These are phyloP conservation scores for Gallinago undulata DNA, from an alignment of 2,113 vertebrate species.

Conservation along the genomic window DNA sequence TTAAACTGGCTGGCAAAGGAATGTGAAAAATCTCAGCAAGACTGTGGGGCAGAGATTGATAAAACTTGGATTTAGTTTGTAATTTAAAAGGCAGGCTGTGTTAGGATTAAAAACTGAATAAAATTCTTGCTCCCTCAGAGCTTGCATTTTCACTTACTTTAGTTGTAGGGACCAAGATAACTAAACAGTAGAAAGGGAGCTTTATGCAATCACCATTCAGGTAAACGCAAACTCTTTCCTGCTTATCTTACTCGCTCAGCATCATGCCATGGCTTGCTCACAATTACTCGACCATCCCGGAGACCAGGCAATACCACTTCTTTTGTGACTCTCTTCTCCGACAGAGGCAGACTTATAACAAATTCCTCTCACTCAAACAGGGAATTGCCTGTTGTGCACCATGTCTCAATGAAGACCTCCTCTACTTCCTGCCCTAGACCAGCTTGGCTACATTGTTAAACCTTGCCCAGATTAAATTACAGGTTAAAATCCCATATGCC, in stretches of 20 bases:
- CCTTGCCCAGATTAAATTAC: neutral
- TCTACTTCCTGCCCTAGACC: neutral
- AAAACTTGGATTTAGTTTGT: neutral
- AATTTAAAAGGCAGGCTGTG: neutral
- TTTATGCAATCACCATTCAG: neutral
- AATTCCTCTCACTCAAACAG: neutral
- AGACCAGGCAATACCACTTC: neutral
- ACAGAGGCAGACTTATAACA: neutral
- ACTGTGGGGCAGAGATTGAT: neutral
- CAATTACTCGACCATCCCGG: neutral
- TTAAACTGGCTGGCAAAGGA: conserved; percentile 6
- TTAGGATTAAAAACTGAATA: conserved; percentile 3
- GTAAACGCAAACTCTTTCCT: neutral
- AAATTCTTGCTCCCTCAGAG: neutral
- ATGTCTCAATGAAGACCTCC: neutral
- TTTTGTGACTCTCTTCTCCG: neutral
- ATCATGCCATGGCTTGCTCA: neutral
- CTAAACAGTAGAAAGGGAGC: neutral
- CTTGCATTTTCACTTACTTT: neutral
- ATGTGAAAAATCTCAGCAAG: conserved; percentile 18
- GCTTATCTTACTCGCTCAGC: neutral
- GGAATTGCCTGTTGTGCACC: neutral
- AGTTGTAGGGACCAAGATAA: neutral
- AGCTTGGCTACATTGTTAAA: neutral
- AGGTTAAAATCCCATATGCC: neutral